These are phyloP conservation scores for Heterotilapia buettikoferi DNA, from an alignment of 2,113 vertebrate genomes.

Conservation along the genomic window DNA sequence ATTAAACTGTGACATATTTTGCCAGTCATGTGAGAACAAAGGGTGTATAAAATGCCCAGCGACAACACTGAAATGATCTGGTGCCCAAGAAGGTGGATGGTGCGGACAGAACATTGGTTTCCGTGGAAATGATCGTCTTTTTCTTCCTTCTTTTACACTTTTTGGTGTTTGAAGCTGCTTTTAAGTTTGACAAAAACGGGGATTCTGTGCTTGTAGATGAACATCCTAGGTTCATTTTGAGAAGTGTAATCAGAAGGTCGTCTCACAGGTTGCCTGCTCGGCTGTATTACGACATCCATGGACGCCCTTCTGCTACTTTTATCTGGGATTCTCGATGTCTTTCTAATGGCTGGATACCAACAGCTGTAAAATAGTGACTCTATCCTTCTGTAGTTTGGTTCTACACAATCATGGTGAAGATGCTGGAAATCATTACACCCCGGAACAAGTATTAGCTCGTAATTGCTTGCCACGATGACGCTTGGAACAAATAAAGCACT, in stretches of 20 bases:
- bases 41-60: constrained; percentile 46
- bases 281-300: background rate
- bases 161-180: background rate
- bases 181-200: background rate
- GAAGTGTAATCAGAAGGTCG: background rate
- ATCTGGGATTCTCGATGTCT: background rate
- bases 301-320: background rate
- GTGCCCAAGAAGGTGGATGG: background rate
- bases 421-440: background rate
- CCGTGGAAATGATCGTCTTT: background rate
- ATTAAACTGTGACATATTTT: constrained; percentile 64
- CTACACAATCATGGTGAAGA: background rate
- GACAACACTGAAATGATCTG: constrained; percentile 17
- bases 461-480: background rate
- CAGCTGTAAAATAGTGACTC: rapidly evolving
- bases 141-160: background rate
- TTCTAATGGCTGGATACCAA: background rate
- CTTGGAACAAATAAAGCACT: background rate
- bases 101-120: background rate
- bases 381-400: background rate
- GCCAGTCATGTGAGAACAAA: constrained; percentile 66
- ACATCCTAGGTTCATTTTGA: background rate
- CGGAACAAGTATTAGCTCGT: background rate
- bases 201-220: background rate
- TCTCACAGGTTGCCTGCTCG: background rate